Evolutionary conservation across 2,113 vertebrate species (phyloP).

Genomic region (Haemorhous mexicanus): DNA sequence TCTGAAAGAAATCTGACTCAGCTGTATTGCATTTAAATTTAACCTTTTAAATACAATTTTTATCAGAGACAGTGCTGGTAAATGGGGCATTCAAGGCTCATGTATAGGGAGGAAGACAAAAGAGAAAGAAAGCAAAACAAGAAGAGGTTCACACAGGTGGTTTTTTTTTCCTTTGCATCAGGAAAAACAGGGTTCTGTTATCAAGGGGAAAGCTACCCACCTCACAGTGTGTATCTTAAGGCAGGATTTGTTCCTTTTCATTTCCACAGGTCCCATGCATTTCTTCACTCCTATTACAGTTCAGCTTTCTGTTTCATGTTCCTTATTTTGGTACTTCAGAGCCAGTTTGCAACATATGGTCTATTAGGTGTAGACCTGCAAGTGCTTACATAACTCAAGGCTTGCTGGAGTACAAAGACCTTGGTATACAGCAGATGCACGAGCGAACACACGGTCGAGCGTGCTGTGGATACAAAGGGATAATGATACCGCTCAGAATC

Average conservation of each 20-base stretch:
- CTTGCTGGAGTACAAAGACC: slow-evolving; percentile 57
- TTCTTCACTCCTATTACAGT: background rate
- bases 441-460: background rate
- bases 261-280: background rate
- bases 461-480: slow-evolving; percentile 32
- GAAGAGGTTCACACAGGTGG: background rate
- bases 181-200: background rate
- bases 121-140: background rate
- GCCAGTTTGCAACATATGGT: slow-evolving; percentile 10
- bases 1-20: background rate
- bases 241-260: slow-evolving; percentile 21
- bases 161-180: background rate
- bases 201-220: background rate
- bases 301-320: background rate
- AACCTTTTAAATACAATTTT: background rate
- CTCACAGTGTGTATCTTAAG: background rate
- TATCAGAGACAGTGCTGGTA: background rate
- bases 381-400: slow-evolving; percentile 51
- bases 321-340: slow-evolving; percentile 18
- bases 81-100: background rate
- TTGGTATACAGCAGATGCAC: slow-evolving; percentile 56
- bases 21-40: background rate
- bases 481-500: slow-evolving; percentile 16
- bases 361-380: background rate
- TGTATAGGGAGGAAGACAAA: background rate